Percentiles rank a stretch among this genome's conserved stretches.
These are phyloP conservation scores for Rhagoletis zephyria DNA, from an alignment of 1,140 invertebrate genomes.

Conservation along the genomic window DNA sequence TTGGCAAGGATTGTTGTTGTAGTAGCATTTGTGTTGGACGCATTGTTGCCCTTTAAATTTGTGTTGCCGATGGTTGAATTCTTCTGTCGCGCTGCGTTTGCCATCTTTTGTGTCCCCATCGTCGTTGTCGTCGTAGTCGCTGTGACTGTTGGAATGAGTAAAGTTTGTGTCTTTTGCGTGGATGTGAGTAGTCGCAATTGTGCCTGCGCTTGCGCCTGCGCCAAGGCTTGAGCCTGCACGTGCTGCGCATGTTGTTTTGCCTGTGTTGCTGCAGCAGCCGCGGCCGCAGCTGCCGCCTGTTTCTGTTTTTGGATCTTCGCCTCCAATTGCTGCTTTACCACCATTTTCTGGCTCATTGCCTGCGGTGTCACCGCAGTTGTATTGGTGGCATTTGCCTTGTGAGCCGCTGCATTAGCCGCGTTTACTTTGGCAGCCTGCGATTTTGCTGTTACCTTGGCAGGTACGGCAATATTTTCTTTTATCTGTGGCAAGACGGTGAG, in stretches of 20 bases:
- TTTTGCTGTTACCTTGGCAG: slow-evolving; percentile 62
- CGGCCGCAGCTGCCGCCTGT: slow-evolving; percentile 66
- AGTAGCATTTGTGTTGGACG: neutral
- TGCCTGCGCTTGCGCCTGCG: slow-evolving; percentile 63
- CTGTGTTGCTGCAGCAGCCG: slow-evolving; percentile 60
- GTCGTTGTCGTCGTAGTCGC: slow-evolving; percentile 20
- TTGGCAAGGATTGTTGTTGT: slow-evolving; percentile 57
- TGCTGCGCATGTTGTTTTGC: slow-evolving; percentile 71
- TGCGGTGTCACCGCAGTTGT: slow-evolving; percentile 56
- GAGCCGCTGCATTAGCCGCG: slow-evolving; percentile 35
- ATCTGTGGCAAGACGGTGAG: slow-evolving; percentile 59
- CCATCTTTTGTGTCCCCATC: slow-evolving; percentile 24
- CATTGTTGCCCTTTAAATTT: neutral
- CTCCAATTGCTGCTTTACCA: slow-evolving; percentile 81
- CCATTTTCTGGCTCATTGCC: slow-evolving; percentile 73
- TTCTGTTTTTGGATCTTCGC: slow-evolving; percentile 78
- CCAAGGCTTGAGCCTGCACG: slow-evolving; percentile 68
- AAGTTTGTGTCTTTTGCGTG: slow-evolving; percentile 73
- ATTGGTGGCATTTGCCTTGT: slow-evolving; percentile 38
- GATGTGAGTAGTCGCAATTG: slow-evolving; percentile 64
- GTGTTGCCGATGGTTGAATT: slow-evolving; percentile 37
- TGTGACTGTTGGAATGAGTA: slow-evolving; percentile 71
- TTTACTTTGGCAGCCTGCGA: slow-evolving; percentile 59
- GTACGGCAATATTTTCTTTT: slow-evolving; percentile 57
- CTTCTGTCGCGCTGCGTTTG: slow-evolving; percentile 27